Base-by-base conservation (phyloP, 2,797 vertebrate species). In the Siniperca undulata region DNA sequence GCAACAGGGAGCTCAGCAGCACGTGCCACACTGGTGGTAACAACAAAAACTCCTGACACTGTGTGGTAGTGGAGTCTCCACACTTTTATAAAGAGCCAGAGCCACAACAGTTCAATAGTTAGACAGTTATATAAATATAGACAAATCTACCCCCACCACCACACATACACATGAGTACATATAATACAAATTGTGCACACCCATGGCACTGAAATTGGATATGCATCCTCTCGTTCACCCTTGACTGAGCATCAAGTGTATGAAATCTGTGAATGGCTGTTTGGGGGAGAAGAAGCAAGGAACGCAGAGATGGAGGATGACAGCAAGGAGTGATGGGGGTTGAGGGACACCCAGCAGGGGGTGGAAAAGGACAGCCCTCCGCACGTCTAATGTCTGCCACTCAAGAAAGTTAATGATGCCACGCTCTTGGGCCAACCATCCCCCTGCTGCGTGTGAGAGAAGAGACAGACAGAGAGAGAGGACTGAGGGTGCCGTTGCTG, bases 321-420 rank as follows among this genome's bases (percentile, higher is more conserved):
- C 92, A 91, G 88, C 84, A 77, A 88, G 86, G 90, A 91, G 82
- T 91, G 91, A 95, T 91, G 91, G 88, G 91, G 92, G 89, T 87
- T 90, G 92, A 93, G 91, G 78, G 92, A 93, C 93, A 93, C 92
- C 86, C 89, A 92, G 94, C 94, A 93, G 94, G 96, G 94, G 91
- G 93, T 80, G 78, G 90, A 92, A 94, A 94, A 88, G 84, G 95
- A 94, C 87, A 94, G 95, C 85, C 93, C 91, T 93, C 87, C 85
- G 93, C 91, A 96, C 96, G 92, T 95, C 95, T 61, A 87, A 93
- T 89, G 91, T 93, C 95, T 97, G 97, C 96, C 96, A 97, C 93
- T 97, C 95, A 96, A 94, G 75, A 77, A 93, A 95, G 95, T 94
- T 97, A 97, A 97, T 95, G 96, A 96, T 91, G 89, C 86, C 0